phyloP scores from a whole-genome alignment of 2,797 vertebrate genomes.

The Pempheris klunzingeri region DNA sequence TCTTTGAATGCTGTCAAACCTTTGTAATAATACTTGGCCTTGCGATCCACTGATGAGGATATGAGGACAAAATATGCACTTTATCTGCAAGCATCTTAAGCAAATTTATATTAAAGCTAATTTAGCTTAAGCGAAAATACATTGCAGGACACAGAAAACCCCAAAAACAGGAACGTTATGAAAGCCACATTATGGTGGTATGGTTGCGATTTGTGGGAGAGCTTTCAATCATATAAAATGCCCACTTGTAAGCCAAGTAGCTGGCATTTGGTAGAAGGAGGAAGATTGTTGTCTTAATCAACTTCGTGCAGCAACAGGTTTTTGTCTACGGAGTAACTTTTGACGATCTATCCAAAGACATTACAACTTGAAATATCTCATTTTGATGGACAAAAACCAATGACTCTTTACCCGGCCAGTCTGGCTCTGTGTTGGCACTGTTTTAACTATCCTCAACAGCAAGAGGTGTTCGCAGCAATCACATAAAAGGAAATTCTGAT shows the following conservation, averaged over 20 bases:
- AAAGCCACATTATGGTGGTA: constrained; percentile 65
- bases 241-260: no score
- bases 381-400: constrained; percentile 25
- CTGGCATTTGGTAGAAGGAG: no score
- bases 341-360: constrained; percentile 18
- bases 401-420: constrained; percentile 16
- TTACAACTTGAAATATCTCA: constrained; percentile 16
- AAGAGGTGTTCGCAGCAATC: constrained; percentile 42
- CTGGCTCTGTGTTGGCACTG: constrained; percentile 2
- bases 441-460: constrained; percentile 35
- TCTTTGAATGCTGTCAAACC: no score
- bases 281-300: constrained; percentile 41
- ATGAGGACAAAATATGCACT: constrained; percentile 14
- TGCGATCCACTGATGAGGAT: constrained; percentile 17
- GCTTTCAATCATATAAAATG: constrained; percentile 60
- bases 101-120: constrained; percentile 17
- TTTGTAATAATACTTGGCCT: background rate
- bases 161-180: constrained; percentile 28
- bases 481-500: constrained; percentile 49
- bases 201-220: constrained; percentile 49
- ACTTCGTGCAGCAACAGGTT: constrained; percentile 9
- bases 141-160: constrained; percentile 23
- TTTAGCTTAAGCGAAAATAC: constrained; percentile 18
- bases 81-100: constrained; percentile 27
- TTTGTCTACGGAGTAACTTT: background rate